Evolutionary conservation across 2,797 vertebrate species (phyloP), one percentile per base, ranked within the genome.

Genomic region (Lepidocolaptes lacrymiger): DNA sequence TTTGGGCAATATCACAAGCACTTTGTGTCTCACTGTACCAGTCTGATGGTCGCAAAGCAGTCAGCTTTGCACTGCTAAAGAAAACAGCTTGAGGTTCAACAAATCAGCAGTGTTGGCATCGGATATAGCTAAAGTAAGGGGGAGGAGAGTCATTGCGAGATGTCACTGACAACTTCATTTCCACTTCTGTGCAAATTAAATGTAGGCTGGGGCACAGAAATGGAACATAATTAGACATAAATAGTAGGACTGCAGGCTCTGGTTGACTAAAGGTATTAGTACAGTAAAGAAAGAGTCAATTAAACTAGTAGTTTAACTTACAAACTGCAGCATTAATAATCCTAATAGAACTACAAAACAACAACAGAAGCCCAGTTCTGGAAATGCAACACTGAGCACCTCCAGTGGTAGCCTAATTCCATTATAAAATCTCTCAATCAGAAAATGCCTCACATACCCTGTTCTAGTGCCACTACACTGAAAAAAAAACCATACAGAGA

Each of bases 1-100:
- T 80, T 37, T 73, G 71, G 79, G 71, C 51, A 90, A 14, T 13
- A 72, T 41, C 86, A 68, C 46, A 91, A 56, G 81, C 44, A 44
- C 69, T 92, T 71, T 63, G 52, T 74, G 56, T 34, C 85, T 83
- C 67, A 52, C 39, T 26, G 66, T 49, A 75, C 37, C 66, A 59
- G 41, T 58, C 1, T 32, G 75, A 89, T 46, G 58, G 58, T 2
- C 43, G 73, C 82, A 94, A 89, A 89, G 69, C 67, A 93, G 51
- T n/a, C 66, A 89, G 82, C 78, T 88, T 92, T 72, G 58, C 36
- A 52, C 39, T 41, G 76, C 94, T 86, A 59, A 78, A 92, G 85
- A 81, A 89, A 92, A 67, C 73, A 95, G 89, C 66, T 81, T 69
- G 82, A 94, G 76, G 79, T 91, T 93, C 93, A 96, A 91, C 78